Base-by-base conservation (phyloP, 2,797 vertebrate species). In the Melanotaenia boesemani region DNA sequence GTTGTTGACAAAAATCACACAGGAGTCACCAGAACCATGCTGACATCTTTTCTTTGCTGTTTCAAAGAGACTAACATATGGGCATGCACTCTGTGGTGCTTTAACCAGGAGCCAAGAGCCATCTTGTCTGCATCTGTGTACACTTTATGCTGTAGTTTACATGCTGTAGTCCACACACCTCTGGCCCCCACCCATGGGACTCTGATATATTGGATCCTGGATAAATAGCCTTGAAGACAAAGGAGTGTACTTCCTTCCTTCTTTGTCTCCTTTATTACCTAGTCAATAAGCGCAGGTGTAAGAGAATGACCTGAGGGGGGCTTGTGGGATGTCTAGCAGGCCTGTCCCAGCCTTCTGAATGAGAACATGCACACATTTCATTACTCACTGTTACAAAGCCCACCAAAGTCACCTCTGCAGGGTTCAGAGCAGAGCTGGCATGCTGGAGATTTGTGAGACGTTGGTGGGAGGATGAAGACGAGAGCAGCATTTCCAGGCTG, bases 191-290 rank as follows among this genome's bases (percentile, higher is more conserved):
- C 72, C 76, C 66, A 54, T 37, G 5, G 74, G 80, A 82, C 74
- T 70, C 76, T 84, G 84, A 90, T 83, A 82, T 86, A 90, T 89
- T 82, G 78, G 69, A 73, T 82, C 62, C 64, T 74, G 76, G 81
- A 83, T 91, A 90, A 90, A 91, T 87, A 86, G 85, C 87, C 80
- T 70, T 66, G 70, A 86, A 92, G 88, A 91, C 87, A 91, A 92
- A 92, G 80, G 72, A 82, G 70, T 66, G 30, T 15, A 34, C 75
- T 81, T 85, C 83, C 81, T 80, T 57, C 61, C 63, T 54, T 44
- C 80, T 85, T 78, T 74, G 84, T 80, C 87, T 74, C 70, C 69
- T 91, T 91, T 90, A 90, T 93, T 88, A 86, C 76, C 71, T 67
- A 79, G 87, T 93, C 81, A 70, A 88, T 90, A 88, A 87, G 78